Evolutionary conservation across 1,140 invertebrate genomes (phyloP), one percentile per base, ranked within the genome.

Genomic region (Anthonomus grandis): DNA sequence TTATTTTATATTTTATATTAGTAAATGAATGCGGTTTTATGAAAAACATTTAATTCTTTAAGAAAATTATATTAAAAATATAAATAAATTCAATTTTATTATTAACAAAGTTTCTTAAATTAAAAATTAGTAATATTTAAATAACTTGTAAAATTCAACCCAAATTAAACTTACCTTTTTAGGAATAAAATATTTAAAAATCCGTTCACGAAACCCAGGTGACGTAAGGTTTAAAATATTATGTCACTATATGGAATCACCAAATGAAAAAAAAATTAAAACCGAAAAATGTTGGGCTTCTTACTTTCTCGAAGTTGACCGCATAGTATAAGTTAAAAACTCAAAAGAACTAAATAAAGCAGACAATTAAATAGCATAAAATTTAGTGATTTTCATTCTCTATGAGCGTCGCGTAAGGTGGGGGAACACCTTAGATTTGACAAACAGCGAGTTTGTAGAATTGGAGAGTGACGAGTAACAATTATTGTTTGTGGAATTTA

Each of bases 341-440:
- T 27, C 19, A 8, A 18, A 48, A 48, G 24, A 31, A 48, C 45
- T 48, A 48, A 48, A 48, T 48, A 48, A 48, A 31, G 45, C 45
- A 27, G 18, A 6, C 45, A 48, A 31, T 48, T 48, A 48, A 19
- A n/a, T n/a, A n/a, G n/a, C 45, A 10, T 31, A 48, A 31, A 48
- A 48, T 48, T 48, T 48, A 48, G 34, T 13, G 13, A 48, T 48
- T 48, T 48, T 48, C 45, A 48, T 48, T 48, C 25, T 48, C 15
- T 27, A 31, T 39, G 38, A 39, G 38, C 38, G 38, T 34, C 42
- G 42, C 22, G 42, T 22, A 8, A 8, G 18, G 17, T 15, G 19
- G 22, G 22, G 42, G 42, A n/a, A 24, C 10, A 24, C 31, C 31
- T 34, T 10, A 3, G 31, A 10, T 10, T 34, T 2, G 13, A 34